A percentile compares a stretch with the other conserved stretches of the same genome.
These are phyloP conservation scores for Cygnus olor DNA, from an alignment of 2,797 vertebrate genomes.

Conservation along the genomic window DNA sequence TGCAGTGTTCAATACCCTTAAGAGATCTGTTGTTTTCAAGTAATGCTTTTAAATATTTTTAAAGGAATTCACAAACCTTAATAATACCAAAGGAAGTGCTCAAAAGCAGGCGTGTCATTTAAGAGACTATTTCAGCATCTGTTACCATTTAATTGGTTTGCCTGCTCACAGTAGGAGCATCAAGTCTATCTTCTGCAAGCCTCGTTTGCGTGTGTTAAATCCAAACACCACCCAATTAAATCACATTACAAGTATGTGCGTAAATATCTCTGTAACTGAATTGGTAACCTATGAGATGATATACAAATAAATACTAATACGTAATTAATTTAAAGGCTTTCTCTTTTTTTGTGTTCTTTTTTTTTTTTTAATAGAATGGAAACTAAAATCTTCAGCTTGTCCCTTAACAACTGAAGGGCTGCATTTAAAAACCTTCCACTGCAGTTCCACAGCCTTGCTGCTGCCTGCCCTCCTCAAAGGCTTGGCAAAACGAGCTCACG, in stretches of 20 bases:
- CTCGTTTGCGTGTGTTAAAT: background rate
- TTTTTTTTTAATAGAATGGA: background rate
- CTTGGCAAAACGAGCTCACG: background rate
- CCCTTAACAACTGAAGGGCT: background rate
- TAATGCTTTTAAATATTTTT: background rate
- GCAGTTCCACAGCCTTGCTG: background rate
- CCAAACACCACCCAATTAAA: background rate
- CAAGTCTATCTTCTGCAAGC: background rate
- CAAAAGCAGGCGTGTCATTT: constrained; percentile 30
- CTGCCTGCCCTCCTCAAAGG: background rate
- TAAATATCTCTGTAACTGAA: background rate
- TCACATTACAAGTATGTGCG: background rate
- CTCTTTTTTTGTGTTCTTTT: background rate
- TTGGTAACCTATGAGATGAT: constrained; percentile 21
- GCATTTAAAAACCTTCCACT: background rate
- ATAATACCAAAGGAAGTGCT: constrained; percentile 36
- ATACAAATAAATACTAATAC: constrained; percentile 1
- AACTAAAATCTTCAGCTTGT: background rate
- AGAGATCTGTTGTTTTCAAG: background rate
- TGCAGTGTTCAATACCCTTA: background rate
- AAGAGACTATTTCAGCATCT: constrained; percentile 47
- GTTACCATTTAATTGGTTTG: constrained; percentile 42
- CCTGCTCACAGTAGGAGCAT: constrained; percentile 41
- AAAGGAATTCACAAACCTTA: background rate
- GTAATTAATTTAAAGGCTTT: background rate